These are phyloP conservation scores for Nettapus auritus DNA, from an alignment of 2,113 vertebrate genomes.

Conservation along the genomic window DNA sequence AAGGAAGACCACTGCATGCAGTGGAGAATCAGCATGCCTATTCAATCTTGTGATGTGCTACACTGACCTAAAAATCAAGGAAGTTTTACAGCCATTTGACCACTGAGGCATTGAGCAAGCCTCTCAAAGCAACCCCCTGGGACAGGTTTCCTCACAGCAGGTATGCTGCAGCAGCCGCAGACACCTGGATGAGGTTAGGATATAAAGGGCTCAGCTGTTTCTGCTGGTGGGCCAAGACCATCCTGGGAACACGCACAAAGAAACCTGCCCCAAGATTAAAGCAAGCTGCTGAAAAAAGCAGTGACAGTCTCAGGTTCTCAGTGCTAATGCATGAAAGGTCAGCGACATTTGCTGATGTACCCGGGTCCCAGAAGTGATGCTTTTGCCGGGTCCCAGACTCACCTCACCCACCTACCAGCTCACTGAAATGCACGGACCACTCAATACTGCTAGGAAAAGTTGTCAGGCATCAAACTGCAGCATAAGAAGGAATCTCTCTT, in stretches of 20 bases:
- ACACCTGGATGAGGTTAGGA: neutral
- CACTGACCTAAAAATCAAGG: neutral
- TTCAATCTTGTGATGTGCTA: neutral
- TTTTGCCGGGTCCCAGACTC: neutral
- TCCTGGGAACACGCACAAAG: neutral
- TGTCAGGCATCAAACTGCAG: too few relatives aligned
- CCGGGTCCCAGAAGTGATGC: neutral
- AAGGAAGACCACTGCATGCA: neutral
- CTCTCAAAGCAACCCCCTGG: fast-evolving
- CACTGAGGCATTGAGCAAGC: fast-evolving
- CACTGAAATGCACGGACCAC: neutral
- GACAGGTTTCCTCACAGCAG: neutral
- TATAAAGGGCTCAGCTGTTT: neutral
- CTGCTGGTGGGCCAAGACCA: neutral
- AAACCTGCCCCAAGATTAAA: neutral
- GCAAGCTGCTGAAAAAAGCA: neutral
- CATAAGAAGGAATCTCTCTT: neutral
- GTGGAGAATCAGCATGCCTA: neutral
- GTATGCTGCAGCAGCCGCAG: neutral
- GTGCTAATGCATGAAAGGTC: fast-evolving
- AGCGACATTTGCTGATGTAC: neutral
- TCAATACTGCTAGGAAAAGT: neutral
- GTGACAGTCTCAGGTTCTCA: neutral
- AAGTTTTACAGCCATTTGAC: neutral
- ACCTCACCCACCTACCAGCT: neutral